Base-by-base conservation (phyloP, 2,888 invertebrate genomes). In the Scaptomyza tumidula region DNA sequence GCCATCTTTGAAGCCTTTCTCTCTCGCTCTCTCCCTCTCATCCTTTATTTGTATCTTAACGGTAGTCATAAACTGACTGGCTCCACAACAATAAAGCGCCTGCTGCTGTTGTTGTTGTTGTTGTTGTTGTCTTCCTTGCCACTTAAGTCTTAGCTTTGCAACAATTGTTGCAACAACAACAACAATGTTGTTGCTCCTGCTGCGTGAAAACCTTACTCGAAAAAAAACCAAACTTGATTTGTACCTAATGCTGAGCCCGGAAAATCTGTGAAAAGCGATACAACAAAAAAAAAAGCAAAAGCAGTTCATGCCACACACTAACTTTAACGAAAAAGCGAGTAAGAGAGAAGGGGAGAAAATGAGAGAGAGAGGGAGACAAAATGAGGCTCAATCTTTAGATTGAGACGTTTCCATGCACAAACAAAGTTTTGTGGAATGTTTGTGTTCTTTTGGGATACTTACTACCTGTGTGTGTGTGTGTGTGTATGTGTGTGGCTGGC, bases 181-280 rank as follows among this genome's bases (percentile, higher is more conserved):
- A 44, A 44, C 16, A 50, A n/a, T 19, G 19, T 50, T 19, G 16
- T 19, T 35, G 49, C 33, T 35, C 6, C 49, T 31, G 33, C 55
- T 48, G 52, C 56, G 37, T 6, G 37, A 49, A 16, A 41, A 60
- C 55, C 55, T 19, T 19, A 19, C 19, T 19, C 19, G 19, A 19
- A 19, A 19, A 19, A 61, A 46, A 27, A 46, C 13, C 27, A 67
- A 80, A 80, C 78, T 86, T 64, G 84, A 59, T 65, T 75, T 60
- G 65, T 44, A 44, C 56, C 64, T 59, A 65, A 55, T 41, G 76
- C 53, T 58, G 53, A 39, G 64, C 56, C 43, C 81, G 81, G 88
- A 86, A 83, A 83, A 83, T 88, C 83, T 88, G 69, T 80, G 83
- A 88, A 88, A 88, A 83, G 81, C 83, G 86, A 88, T 88, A 83